Evolutionary conservation across 1,140 invertebrate species (phyloP), one percentile per base, ranked within the genome.

Genomic region (Paraescarpia echinospica): DNA sequence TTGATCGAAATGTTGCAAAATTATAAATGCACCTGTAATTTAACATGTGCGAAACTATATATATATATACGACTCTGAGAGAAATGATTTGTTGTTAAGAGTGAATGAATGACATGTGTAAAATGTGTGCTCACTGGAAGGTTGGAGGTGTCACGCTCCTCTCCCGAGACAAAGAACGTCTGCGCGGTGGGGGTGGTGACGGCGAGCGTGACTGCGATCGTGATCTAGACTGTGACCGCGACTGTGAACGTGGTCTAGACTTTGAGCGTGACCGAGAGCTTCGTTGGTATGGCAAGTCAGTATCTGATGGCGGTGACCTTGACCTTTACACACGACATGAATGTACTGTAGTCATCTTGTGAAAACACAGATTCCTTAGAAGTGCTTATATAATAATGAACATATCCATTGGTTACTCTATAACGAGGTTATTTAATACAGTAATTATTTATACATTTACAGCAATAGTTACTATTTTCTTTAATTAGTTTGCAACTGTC

Each of bases 71-170:
- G 4, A 41, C 4, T 41, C 12, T 6, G 41, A 4, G 4, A 6
- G 41, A 41, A 41, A 41, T 41, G 4, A 6, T 41, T 12, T 41
- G 12, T 12, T 41, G 41, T 4, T 41, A 12, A 41, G 41, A 41
- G 41, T 41, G 41, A 41, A 41, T 12, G 41, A 41, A 6, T 41
- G 41, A 41, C 41, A 77, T 6, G 0, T 77, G 59, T 77, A 31
- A 77, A 89, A 51, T 34, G 14, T 90, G 18, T 18, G 97, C 96
- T 97, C 95, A 98, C 97, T 97, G 96, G 94, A 98, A 98, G 95
- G 97, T 98, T 5, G 98, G 98, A 22, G 98, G 98, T 27, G 98
- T 98, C 18, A 97, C 97, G 95, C 97, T 98, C 93, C 97, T 94
- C 77, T 35, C 90, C n/a, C 92, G 92, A 59, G 91, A 34, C 33